A percentile compares a stretch with the other conserved stretches of the same genome.
phyloP scores from a whole-genome alignment of 1,140 invertebrate species.

The Pseudomyrmex flavicornis region DNA sequence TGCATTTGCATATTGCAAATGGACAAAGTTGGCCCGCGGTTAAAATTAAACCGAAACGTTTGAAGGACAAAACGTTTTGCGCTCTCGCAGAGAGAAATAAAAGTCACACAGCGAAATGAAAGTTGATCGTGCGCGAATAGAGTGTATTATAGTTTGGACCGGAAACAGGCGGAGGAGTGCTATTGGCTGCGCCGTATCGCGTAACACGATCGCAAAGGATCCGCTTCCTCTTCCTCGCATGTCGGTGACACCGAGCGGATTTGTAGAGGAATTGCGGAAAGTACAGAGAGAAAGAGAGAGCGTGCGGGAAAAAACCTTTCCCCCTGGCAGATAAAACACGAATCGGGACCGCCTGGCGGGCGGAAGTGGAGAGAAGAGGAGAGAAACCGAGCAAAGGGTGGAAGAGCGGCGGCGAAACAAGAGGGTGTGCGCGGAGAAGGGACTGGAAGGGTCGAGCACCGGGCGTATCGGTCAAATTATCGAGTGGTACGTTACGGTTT shows the following conservation, averaged over 20 bases:
- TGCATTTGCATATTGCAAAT: background rate
- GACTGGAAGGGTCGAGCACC: slow-evolving; percentile 21
- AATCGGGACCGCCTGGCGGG: slow-evolving; percentile 17
- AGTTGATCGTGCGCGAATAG: slow-evolving; percentile 42
- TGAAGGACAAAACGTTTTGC: background rate
- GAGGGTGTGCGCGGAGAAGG: background rate
- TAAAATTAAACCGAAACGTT: slow-evolving; percentile 10
- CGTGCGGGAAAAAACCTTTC: slow-evolving; percentile 35
- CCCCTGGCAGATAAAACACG: slow-evolving; percentile 48
- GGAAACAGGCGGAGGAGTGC: slow-evolving; percentile 40
- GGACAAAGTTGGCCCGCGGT: background rate
- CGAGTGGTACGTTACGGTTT: slow-evolving; percentile 76
- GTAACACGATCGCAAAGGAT: slow-evolving; percentile 55
- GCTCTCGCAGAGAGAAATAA: slow-evolving; percentile 54
- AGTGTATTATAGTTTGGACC: slow-evolving; percentile 53
- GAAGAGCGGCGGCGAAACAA: background rate
- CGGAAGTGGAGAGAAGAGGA: background rate
- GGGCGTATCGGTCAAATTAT: slow-evolving; percentile 78
- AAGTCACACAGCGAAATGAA: slow-evolving; percentile 47
- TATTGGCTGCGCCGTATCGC: slow-evolving; percentile 55
- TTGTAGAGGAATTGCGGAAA: slow-evolving; percentile 63
- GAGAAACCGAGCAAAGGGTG: background rate
- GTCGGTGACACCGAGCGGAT: slow-evolving; percentile 53
- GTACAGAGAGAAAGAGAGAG: slow-evolving; percentile 24
- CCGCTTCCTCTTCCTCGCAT: slow-evolving; percentile 42